phyloP scores from a whole-genome alignment of 2,888 invertebrate genomes.

The Metalampra italica region DNA sequence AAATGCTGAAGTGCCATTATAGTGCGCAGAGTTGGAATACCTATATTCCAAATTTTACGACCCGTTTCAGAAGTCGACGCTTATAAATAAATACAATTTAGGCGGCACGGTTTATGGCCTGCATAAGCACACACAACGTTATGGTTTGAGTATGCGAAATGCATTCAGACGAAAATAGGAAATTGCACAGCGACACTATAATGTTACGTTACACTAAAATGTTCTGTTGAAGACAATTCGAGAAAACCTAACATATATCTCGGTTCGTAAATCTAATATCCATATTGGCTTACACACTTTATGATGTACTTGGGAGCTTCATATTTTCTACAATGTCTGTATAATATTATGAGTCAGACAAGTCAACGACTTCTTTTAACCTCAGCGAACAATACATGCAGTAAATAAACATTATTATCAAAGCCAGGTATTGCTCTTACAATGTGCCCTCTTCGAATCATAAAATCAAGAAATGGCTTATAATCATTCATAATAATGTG shows the following conservation, averaged over 20 bases:
- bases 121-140: constrained; percentile 40
- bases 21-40: constrained; percentile 29
- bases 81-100: constrained; percentile 63
- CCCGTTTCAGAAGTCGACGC: constrained; percentile 45
- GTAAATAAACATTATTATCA: too few species aligned
- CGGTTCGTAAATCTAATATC: background rate
- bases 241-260: too few species aligned
- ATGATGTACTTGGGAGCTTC: background rate
- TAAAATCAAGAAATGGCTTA: too few species aligned
- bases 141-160: constrained; percentile 32
- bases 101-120: constrained; percentile 29
- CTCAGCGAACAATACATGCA: background rate
- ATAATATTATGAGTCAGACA: background rate
- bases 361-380: background rate
- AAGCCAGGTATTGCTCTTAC: too few species aligned
- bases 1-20: constrained; percentile 33
- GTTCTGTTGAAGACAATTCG: background rate
- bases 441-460: too few species aligned
- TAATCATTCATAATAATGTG: too few species aligned
- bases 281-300: background rate
- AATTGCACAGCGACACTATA: constrained; percentile 28
- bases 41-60: constrained; percentile 50
- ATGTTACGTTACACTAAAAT: background rate
- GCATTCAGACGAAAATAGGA: constrained; percentile 36
- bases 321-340: too few species aligned